Evolutionary conservation across 2,888 invertebrate species (phyloP), one percentile per base, ranked within the genome.

Genomic region (Pardosa pseudoannulata): DNA sequence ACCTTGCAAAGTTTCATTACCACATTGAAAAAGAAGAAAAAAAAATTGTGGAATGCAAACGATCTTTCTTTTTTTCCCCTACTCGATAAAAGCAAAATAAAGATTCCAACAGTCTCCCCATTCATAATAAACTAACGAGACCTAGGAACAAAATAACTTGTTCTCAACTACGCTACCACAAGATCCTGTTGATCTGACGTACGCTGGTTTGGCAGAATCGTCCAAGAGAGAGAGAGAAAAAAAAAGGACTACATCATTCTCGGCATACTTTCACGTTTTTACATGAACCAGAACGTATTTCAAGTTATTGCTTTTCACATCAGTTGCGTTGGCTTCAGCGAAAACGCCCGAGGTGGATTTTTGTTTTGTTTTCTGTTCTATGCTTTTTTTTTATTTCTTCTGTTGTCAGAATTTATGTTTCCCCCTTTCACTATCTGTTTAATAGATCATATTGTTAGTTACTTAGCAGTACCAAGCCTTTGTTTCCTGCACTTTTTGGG

Each of bases 241-340:
- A 79, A 19, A 65, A 27, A 5, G 0, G n/a, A 46, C 36, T 29
- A 71, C 23, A 41, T 71, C 36, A 71, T 73, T 67, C 67, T 67
- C 78, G 29, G 56, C 78, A 78, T 83, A 73, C 72, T 83, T 83
- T 78, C 83, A 83, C 83, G 83, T 70, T 78, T 78, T 83, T 78
- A 78, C 83, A 67, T 83, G 73, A 83, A 83, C 83, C 83, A 83
- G 83, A 83, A 83, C 83, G 78, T 78, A 50, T 41, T 70, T 39
- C 39, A 68, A 73, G 56, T 39, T 64, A 68, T 46, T 78, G 31
- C 73, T 78, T 31, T 74, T 70, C 31, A 29, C 19, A 39, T 41
- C 39, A 27, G 41, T 39, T 41, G 41, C 31, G 19, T 67, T 23
- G 56, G 28, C 70, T 68, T 68, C 70, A 19, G 64, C 9, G 74